phyloP scores from a whole-genome alignment of 2,888 invertebrate species.

The Podabrus alpinus region DNA sequence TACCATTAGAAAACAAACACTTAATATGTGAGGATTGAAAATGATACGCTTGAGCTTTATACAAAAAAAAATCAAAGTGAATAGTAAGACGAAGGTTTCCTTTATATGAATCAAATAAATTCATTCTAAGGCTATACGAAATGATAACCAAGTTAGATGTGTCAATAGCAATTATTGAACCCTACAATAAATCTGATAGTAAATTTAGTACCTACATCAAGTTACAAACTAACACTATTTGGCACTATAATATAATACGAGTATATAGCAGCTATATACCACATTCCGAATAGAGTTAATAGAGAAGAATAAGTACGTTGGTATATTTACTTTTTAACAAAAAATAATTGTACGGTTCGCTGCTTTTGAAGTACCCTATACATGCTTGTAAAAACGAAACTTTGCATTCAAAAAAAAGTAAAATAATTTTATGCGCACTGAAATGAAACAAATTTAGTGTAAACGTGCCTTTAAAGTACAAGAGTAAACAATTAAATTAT shows the following conservation, averaged over 20 bases:
- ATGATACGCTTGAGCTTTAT: background rate
- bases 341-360: background rate
- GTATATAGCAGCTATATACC: too few species aligned
- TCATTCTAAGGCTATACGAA: background rate
- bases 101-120: background rate
- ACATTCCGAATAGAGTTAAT: background rate
- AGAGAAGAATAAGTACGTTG: too few species aligned
- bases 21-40: background rate
- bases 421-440: background rate
- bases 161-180: background rate
- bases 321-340: background rate
- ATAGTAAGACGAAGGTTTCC: background rate
- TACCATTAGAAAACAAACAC: background rate
- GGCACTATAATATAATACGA: too few species aligned
- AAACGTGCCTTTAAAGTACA: background rate
- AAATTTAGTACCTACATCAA: background rate
- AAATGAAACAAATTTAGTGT: background rate
- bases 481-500: slow-evolving; percentile 9
- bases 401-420: background rate
- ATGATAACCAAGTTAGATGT: background rate
- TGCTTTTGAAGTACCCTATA: background rate
- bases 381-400: background rate
- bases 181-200: background rate
- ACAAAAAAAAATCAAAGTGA: background rate
- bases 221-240: background rate